These are phyloP conservation scores for Corydoras sp. DNA, from an alignment of 2,113 vertebrate genomes.

Conservation along the genomic window DNA sequence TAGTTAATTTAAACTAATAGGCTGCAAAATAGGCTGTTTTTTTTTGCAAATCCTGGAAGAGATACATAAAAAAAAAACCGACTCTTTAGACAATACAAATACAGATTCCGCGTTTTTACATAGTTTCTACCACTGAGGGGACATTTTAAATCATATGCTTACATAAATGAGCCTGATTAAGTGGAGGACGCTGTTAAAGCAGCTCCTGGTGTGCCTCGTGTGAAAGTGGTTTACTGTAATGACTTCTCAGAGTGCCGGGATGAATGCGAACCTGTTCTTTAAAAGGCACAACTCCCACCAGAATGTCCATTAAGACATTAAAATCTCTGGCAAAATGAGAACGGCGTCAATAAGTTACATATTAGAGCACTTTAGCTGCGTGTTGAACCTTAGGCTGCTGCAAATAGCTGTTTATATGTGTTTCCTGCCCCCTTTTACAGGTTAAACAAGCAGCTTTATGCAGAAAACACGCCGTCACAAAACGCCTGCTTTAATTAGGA, in stretches of 20 bases:
- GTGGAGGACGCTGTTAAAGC: slow-evolving; percentile 46
- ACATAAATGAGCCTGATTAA: slow-evolving; percentile 45
- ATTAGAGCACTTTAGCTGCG: slow-evolving; percentile 41
- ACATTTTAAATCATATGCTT: background rate
- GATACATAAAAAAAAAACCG: no score
- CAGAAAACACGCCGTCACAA: slow-evolving; percentile 26
- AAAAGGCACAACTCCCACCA: slow-evolving; percentile 16
- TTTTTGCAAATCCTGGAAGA: background rate
- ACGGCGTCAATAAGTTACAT: slow-evolving; percentile 47
- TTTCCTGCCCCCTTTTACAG: slow-evolving; percentile 22
- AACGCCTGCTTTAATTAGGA: slow-evolving; percentile 34
- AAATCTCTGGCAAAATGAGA: slow-evolving; percentile 33
- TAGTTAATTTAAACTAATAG: background rate
- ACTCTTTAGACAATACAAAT: no score
- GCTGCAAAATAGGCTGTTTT: background rate
- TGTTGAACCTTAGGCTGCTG: slow-evolving; percentile 30
- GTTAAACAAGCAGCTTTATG: slow-evolving; percentile 38
- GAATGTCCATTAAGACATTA: slow-evolving; percentile 41
- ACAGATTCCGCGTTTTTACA: no score
- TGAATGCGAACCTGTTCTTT: slow-evolving; percentile 38
- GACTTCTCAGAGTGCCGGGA: slow-evolving; percentile 39
- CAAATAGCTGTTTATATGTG: slow-evolving; percentile 26
- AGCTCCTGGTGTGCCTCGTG: slow-evolving; percentile 38
- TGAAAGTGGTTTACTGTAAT: slow-evolving; percentile 43
- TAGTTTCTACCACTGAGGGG: no score